Base-by-base conservation (phyloP, 2,888 invertebrate genomes). In the Scrobipalpa atriplicella region DNA sequence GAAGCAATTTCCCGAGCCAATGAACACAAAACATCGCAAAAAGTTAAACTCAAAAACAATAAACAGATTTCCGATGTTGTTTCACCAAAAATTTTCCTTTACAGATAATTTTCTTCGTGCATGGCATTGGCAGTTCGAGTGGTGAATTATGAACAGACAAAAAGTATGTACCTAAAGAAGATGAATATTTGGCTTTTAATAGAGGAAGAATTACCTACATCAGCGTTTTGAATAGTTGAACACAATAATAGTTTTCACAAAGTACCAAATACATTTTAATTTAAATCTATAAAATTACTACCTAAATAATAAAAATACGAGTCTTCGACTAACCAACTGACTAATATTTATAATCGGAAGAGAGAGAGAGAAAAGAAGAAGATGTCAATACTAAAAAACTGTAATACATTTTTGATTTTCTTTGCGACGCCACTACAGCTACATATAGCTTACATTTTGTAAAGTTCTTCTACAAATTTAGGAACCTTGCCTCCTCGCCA, bases 51-150 rank as follows among this genome's bases (percentile, higher is more conserved):
- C 36, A 36, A 58, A 65, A 65, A 65, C 58, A 65, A 65, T 63
- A 51, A 63, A 63, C 51, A 29, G 62, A 51, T 51, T 10, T 43
- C 21, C n/a, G 10, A 43, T 43, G 29, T 52, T 52, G 19, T 52
- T 9, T 18, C 36, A 13, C 21, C 61, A n/a, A 65, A 60, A 60
- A 82, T 83, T 82, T 83, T 83, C 52, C 19, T 10, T 80, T 75
- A 73, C 70, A 77, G 79, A 81, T 82, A 80, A 83, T 83, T 84
- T 81, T 71, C 75, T 72, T 74, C 76, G 79, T 78, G 54, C 76
- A 79, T 78, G 54, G 38, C 18, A 62, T 64, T 11, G 18, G 29
- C 29, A 54, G 54, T 51, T 8, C 2, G 38, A 3, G 3, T 38
- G 1, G 8, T 8, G 5, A 39, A 39, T 8, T 8, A 39, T 39